These are phyloP conservation scores for Escarpia spicata DNA, from an alignment of 2,888 invertebrate genomes.

Conservation along the genomic window DNA sequence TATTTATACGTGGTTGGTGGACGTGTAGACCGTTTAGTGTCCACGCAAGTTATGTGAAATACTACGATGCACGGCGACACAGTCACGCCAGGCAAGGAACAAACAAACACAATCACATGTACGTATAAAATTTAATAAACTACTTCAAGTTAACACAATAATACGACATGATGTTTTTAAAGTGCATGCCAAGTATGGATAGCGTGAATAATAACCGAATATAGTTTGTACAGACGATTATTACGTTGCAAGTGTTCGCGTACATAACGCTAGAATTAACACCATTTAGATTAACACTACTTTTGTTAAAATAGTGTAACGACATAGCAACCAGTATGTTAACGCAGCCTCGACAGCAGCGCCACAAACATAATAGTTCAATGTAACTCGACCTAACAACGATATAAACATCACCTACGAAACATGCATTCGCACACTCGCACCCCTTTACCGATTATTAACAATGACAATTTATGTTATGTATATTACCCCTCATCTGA, in stretches of 20 bases:
- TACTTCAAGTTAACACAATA: slow-evolving; percentile 3
- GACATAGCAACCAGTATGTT: background rate
- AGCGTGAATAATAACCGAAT: background rate
- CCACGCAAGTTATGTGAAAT: background rate
- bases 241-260: background rate
- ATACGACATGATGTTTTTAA: background rate
- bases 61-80: background rate
- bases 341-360: background rate
- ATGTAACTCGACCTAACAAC: background rate
- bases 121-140: slow-evolving; percentile 13
- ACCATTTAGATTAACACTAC: background rate
- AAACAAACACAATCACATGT: background rate
- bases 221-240: background rate
- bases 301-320: background rate
- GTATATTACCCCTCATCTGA: background rate
- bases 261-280: background rate
- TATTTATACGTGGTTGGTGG: too few relatives aligned
- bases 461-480: background rate
- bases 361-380: background rate
- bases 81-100: background rate
- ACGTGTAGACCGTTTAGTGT: too few relatives aligned
- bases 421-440: background rate
- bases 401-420: background rate
- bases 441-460: background rate
- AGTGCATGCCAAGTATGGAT: background rate